Evolutionary conservation across 2,888 invertebrate genomes (phyloP), one percentile per base, ranked within the genome.

Genomic region (Crepidodera aurea): DNA sequence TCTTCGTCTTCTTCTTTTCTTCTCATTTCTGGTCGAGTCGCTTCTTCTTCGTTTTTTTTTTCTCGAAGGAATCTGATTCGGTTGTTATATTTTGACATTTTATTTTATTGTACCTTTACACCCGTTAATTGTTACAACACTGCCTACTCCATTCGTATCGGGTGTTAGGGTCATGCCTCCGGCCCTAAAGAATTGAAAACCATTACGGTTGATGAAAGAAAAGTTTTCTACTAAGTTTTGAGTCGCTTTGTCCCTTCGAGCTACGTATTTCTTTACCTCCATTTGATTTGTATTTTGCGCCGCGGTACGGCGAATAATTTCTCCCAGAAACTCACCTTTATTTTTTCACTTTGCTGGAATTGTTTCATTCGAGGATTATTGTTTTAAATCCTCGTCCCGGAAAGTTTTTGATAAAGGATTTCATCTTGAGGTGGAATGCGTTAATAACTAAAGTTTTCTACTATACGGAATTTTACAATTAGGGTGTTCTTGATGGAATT

Each of bases 131-230:
- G 48, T 48, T 58, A 25, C 40, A 29, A 16, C 54, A 19, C 54
- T 54, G 53, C 5, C 29, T 18, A 15, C 42, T 56, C 57, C 51
- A 40, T 65, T 51, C 60, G 46, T 53, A 60, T 61, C 56, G 15
- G 60, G 60, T 66, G 69, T 69, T 59, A 64, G 70, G 71, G 73
- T 73, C 72, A 72, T 72, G 73, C 73, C 72, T 64, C 68, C 67
- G 71, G 71, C 71, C 69, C 62, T 64, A 69, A 78, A 79, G 79
- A 81, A 80, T 79, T 78, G 80, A 79, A 80, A 80, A 79, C 79
- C 79, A 81, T 81, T 81, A 81, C 79, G 72, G 74, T 75, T 80
- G 81, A 81, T 81, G 81, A 80, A 81, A 81, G 80, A 80, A 81
- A 81, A 81, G 80, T 80, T 81, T 80, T 72, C 75, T 74, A 72